A percentile compares a stretch with the other conserved stretches of the same genome.
Conservation (phyloP, 2,888 invertebrate species). For the Lycophotia porphyrea region DNA sequence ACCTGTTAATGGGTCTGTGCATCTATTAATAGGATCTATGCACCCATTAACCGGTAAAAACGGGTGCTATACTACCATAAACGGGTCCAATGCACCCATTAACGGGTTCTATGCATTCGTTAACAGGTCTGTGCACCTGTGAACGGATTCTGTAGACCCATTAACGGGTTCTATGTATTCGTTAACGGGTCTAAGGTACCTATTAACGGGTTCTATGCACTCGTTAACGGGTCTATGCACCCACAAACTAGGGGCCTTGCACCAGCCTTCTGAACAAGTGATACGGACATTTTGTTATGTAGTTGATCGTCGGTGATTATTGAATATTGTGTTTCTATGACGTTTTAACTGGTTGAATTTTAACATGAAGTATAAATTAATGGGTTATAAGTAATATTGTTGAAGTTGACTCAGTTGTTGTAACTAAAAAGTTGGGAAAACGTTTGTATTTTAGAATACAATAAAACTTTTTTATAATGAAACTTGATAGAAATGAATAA, state of each 20-base stretch:
- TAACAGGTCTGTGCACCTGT: background rate
- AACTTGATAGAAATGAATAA: background rate
- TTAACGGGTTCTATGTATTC: slow-evolving; percentile 3
- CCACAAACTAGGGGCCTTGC: slow-evolving; percentile 53
- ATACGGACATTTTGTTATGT: slow-evolving; percentile 58
- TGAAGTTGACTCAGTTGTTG: slow-evolving; percentile 38
- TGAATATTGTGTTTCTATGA: slow-evolving; percentile 32
- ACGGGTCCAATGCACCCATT: slow-evolving; percentile 1
- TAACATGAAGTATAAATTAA: slow-evolving; percentile 44
- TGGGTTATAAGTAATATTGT: slow-evolving; percentile 36
- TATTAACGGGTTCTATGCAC: slow-evolving; percentile 16
- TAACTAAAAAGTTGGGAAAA: slow-evolving; percentile 7
- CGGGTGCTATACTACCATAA: background rate
- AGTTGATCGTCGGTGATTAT: slow-evolving; percentile 54
- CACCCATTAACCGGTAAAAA: background rate
- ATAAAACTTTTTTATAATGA: background rate
- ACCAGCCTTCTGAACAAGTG: slow-evolving; percentile 58
- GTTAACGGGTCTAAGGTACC: background rate
- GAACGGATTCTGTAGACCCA: background rate
- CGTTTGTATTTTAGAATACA: slow-evolving; percentile 13
- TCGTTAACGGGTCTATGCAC: slow-evolving; percentile 2
- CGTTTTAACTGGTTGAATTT: slow-evolving; percentile 48
- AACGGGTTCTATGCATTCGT: background rate
- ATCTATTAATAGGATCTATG: background rate
- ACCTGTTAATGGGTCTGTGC: background rate